These are phyloP conservation scores for Acanthosepion pharaonis DNA, from an alignment of 2,888 invertebrate genomes.

Conservation along the genomic window DNA sequence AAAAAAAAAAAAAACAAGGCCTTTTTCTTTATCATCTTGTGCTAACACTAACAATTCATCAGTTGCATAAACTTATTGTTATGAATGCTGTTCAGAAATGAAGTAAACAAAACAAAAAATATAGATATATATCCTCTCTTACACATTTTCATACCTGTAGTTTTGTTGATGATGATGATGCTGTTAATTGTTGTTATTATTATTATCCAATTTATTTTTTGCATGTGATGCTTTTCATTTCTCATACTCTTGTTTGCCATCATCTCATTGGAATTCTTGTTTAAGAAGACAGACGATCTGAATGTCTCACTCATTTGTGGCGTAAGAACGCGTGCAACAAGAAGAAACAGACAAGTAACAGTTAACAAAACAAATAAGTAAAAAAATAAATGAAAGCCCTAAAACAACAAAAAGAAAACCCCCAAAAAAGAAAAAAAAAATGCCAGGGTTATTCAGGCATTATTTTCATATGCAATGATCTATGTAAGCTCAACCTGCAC, in stretches of 20 bases:
- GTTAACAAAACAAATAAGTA: neutral
- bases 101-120: no score
- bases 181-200: neutral
- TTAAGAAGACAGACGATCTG: neutral
- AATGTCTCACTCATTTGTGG: slow-evolving; percentile 11
- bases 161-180: neutral
- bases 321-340: neutral
- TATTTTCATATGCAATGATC: slow-evolving; percentile 22
- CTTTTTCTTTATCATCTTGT: no score
- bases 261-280: slow-evolving; percentile 13
- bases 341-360: neutral
- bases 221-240: neutral
- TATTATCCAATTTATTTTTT: neutral
- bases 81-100: no score
- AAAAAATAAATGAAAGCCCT: neutral
- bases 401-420: no score
- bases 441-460: neutral
- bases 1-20: no score
- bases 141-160: neutral
- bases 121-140: no score
- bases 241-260: neutral
- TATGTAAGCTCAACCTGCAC: neutral
- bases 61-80: no score
- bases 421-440: neutral
- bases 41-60: no score